Percentiles rank a stretch among this genome's conserved stretches.
Conservation (phyloP, 2,888 invertebrate species). For the Drosophila nr. medialis region DNA sequence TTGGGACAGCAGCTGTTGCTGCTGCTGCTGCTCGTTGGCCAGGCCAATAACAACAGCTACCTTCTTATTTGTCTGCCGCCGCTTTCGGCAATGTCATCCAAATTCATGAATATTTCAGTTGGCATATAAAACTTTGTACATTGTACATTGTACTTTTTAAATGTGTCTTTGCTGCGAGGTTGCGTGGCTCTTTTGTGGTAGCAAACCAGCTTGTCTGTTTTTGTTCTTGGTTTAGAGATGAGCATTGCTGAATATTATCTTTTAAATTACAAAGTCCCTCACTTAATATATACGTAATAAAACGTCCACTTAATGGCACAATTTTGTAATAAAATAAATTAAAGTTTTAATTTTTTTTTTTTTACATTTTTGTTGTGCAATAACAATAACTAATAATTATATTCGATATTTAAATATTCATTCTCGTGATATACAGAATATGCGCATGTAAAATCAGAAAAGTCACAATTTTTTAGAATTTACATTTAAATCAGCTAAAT, state of each 20-base stretch:
- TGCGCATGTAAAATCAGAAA: neutral
- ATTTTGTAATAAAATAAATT: neutral
- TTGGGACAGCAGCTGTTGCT: slow-evolving; percentile 67
- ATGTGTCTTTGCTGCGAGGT: slow-evolving; percentile 12
- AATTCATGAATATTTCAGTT: slow-evolving; percentile 62
- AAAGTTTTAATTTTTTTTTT: neutral
- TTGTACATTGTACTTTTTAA: slow-evolving; percentile 10
- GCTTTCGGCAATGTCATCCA: slow-evolving; percentile 47
- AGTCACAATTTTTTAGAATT: neutral
- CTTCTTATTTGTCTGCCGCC: slow-evolving; percentile 5
- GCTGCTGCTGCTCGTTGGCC: slow-evolving; percentile 58
- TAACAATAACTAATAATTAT: neutral
- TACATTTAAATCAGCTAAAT: neutral
- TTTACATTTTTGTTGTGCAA: neutral
- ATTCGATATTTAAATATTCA: neutral
- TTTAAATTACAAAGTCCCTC: neutral
- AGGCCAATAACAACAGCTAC: slow-evolving; percentile 34
- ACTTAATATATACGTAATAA: neutral
- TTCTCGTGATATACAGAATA: neutral
- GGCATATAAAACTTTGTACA: slow-evolving; percentile 8
- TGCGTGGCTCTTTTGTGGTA: slow-evolving; percentile 30
- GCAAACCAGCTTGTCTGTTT: slow-evolving; percentile 27
- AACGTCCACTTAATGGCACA: neutral
- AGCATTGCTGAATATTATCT: neutral
- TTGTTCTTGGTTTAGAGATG: slow-evolving; percentile 38